Base-by-base conservation (phyloP, 1,140 invertebrate genomes). In the Lordiphosa stackelbergi region DNA sequence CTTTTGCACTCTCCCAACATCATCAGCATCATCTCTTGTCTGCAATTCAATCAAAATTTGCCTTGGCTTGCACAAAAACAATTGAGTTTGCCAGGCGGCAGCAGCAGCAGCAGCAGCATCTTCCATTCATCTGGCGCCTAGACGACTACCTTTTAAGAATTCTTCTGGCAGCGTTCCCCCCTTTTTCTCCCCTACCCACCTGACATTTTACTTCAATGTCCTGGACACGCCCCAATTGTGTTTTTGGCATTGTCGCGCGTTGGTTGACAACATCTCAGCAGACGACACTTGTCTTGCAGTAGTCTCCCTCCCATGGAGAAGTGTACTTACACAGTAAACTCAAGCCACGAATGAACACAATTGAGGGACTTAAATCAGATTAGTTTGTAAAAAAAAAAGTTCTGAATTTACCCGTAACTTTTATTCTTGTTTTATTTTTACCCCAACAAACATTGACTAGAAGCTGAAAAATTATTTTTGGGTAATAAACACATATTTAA, bases 181-280 rank as follows among this genome's bases (percentile, higher is more conserved):
- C 49, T 28, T 35, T 35, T 8, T 11, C 4, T 12, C n/a, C 19
- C 36, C 22, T 45, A 46, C 9, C 16, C 48, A 24, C 22, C 13
- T 37, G 22, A 47, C 11, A 35, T 47, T 52, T 37, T 41, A 52
- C 28, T 54, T 59, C 47, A 41, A 54, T 59, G 49, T 60, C 43
- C 43, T 48, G 75, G 74, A 74, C 75, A 79, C 75, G 75, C 75
- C 75, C 72, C 75, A 79, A 79, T 79, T 81, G 75, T 79, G 75
- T 79, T 79, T 81, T 79, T 75, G 75, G 75, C 77, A 81, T 79
- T 79, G 75, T 79, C 71, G 73, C 75, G 75, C 66, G 64, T 66
- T 79, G 66, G 63, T 59, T 77, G 73, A 77, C 73, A 77, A 74
- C 62, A 72, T 59, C 68, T 55, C 73, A 66, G 49, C 63, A 71